Base-by-base conservation (phyloP, 2,797 vertebrate genomes). In the Pseudochirops corinnae region DNA sequence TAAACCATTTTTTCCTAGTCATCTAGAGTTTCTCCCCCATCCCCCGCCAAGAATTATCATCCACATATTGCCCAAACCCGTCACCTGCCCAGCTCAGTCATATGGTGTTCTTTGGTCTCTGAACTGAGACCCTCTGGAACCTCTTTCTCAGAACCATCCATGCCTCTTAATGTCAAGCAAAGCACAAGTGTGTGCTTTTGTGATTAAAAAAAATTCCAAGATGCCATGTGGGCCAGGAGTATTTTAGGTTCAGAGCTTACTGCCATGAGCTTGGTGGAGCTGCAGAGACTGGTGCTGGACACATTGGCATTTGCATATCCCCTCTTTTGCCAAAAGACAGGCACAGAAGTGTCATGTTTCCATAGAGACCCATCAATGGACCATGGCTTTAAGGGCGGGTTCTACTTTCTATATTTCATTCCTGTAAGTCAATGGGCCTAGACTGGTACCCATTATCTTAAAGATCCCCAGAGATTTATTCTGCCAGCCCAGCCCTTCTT, bases 141-240 rank as follows among this genome's bases (percentile, higher is more conserved):
- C n/a, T 55, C 94, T 56, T 90, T 87, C 46, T 91, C 91, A 90
- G 57, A 90, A 58, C 60, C 62, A 28, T 29, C 56, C 90, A 11
- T n/a, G 55, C 52, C 18, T 91, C 87, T 92, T 87, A 28, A 55
- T 24, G 1, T 56, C 60, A 94, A 94, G 93, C 96, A 90, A 46
- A 90, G 67, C 33, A 16, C 62, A 74, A 74, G 33, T 74, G 33
- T 67, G 14, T n/a, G 62, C 55, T 53, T 92, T 39, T 39, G 29
- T 60, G n/a, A 60, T 55, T 12, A 33, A 67, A 9, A 52, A 21
- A 50, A 91, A 74, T 1, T 24, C 7, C 50, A 28, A 56, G 74
- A 93, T 58, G 52, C 28, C 91, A 33, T 24, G 10, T 31, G 53
- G 91, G 39, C 33, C 33, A 39, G 16, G 33, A 67, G 60, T 33